Evolutionary conservation across 2,113 vertebrate species (phyloP).

Genomic region (Mesoclemmys tuberculata): DNA sequence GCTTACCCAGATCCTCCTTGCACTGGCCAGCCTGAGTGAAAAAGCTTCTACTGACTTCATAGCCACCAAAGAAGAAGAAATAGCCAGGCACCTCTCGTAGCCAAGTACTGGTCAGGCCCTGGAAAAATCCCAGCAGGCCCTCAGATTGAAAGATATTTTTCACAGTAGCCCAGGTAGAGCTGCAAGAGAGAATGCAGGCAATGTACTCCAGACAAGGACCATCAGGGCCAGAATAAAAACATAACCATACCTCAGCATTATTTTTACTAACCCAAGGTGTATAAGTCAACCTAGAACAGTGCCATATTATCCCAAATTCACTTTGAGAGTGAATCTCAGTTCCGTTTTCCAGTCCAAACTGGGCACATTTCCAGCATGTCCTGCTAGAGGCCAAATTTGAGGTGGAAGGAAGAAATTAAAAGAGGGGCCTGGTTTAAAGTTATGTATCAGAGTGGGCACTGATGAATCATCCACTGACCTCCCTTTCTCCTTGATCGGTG

Average conservation of each 20-base stretch:
- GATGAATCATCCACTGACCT: not conserved
- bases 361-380: not conserved
- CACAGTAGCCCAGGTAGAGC: conserved; percentile 63
- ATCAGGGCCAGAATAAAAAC: not conserved
- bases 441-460: not conserved
- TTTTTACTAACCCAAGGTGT: not conserved
- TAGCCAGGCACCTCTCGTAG: conserved; percentile 69
- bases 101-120: conserved; percentile 69
- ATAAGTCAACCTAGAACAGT: not conserved
- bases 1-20: conserved; percentile 42
- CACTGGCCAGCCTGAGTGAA: conserved; percentile 41
- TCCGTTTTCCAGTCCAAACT: not conserved
- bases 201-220: not conserved
- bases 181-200: not conserved
- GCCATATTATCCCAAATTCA: not conserved
- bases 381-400: not conserved
- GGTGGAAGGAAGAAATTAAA: not conserved
- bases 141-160: conserved; percentile 38
- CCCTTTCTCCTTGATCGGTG: not conserved
- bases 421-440: not conserved
- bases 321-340: not conserved
- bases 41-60: conserved; percentile 55
- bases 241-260: not conserved
- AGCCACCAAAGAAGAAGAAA: conserved; percentile 73
- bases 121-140: conserved; percentile 56